Conservation (phyloP, 2,797 vertebrate genomes). For the Numenius phaeopus region DNA sequence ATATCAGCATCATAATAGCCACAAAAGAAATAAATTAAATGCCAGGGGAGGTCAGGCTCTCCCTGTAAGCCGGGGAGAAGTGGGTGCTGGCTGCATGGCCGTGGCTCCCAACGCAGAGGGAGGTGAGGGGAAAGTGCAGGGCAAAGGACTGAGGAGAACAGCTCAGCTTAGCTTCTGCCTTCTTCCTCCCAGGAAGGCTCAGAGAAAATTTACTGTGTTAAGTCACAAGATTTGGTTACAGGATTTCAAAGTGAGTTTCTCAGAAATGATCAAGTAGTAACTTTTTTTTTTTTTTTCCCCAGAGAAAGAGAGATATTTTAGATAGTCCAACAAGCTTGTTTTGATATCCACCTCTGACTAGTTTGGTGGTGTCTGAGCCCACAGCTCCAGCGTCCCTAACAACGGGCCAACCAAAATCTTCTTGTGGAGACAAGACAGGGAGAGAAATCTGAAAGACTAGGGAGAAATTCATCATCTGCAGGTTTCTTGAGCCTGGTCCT, state of each 20-base stretch:
- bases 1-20: not conserved
- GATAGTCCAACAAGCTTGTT: not conserved
- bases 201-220: not conserved
- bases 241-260: not conserved
- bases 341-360: not conserved
- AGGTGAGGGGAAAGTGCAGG: not conserved
- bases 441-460: not conserved
- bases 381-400: not conserved
- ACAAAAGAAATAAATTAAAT: not conserved
- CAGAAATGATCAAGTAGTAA: not conserved
- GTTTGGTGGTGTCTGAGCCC: not conserved
- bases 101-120: fast-evolving
- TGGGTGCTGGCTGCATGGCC: not conserved
- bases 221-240: not conserved
- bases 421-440: not conserved
- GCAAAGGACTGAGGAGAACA: not conserved
- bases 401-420: not conserved
- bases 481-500: not conserved
- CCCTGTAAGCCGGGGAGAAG: not conserved
- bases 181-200: not conserved
- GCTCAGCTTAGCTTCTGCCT: not conserved
- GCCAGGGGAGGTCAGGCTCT: not conserved
- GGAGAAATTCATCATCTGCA: not conserved
- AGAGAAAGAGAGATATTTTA: not conserved
- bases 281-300: not conserved